Conservation (phyloP, 2,113 vertebrate species). For the Fukomys damarensis region DNA sequence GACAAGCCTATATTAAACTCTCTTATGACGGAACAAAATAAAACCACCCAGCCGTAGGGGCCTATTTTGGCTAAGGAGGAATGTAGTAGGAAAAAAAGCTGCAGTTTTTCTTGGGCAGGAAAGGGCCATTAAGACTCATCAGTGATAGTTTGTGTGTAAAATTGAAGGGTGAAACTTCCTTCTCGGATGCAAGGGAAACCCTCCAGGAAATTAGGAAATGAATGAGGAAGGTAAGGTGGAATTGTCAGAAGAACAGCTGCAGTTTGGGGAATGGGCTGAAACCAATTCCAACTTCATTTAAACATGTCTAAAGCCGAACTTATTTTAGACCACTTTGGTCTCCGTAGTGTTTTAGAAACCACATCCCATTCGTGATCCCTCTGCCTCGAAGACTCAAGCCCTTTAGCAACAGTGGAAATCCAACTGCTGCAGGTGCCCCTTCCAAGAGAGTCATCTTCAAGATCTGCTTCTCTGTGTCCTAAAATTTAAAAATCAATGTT, state of each 20-base stretch:
- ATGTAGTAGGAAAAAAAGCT: conserved; percentile 44
- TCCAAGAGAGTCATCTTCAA: conserved; percentile 5
- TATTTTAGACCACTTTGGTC: conserved; percentile 81
- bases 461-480: neutral
- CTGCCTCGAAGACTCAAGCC: conserved; percentile 75
- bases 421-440: conserved; percentile 6
- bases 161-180: conserved; percentile 41
- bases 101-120: conserved; percentile 10
- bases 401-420: conserved; percentile 75
- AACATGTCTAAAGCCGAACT: conserved; percentile 61
- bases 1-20: conserved; percentile 71
- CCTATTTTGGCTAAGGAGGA: conserved; percentile 71
- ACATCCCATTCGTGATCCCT: conserved; percentile 69
- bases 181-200: neutral
- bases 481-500: neutral
- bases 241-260: conserved; percentile 51
- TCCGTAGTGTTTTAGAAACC: conserved; percentile 82
- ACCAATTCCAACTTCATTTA: conserved; percentile 76
- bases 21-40: conserved; percentile 57
- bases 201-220: conserved; percentile 12
- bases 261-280: conserved; percentile 62
- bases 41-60: conserved; percentile 14
- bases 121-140: neutral
- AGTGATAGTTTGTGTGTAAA: neutral
- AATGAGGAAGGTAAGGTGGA: conserved; percentile 46